A percentile compares a stretch with the other conserved stretches of the same genome.
phyloP scores from a whole-genome alignment of 1,140 invertebrate genomes.

The Bombus picipes region DNA sequence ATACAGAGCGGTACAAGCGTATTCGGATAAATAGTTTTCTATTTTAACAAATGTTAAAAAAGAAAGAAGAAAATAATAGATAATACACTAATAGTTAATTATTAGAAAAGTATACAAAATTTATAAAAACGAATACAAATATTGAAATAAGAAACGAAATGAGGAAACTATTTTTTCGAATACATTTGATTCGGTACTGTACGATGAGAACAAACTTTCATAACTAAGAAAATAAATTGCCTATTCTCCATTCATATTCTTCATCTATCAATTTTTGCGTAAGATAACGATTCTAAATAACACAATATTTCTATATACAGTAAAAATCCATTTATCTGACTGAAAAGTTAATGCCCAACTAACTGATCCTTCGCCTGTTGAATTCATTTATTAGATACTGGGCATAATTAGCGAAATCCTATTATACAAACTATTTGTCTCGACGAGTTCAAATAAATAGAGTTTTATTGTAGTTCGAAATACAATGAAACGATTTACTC shows the following conservation, averaged over 20 bases:
- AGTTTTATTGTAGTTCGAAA: no score
- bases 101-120: background rate
- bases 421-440: no score
- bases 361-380: no score
- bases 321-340: background rate
- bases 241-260: background rate
- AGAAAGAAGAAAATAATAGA: background rate
- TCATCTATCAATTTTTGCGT: background rate
- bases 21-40: background rate
- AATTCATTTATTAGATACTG: no score
- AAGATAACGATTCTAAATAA: background rate
- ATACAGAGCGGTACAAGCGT: background rate
- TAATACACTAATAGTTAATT: no score
- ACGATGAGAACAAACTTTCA: background rate
- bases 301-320: background rate
- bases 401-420: no score
- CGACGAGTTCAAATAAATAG: no score
- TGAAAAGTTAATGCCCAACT: no score
- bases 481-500: background rate
- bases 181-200: slow-evolving; percentile 1
- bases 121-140: background rate
- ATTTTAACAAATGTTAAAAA: background rate
- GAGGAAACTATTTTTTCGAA: background rate
- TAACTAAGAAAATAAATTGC: background rate
- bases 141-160: background rate